Evolutionary conservation across 1,140 invertebrate genomes (phyloP).

Genomic region (Argopecten irradians): DNA sequence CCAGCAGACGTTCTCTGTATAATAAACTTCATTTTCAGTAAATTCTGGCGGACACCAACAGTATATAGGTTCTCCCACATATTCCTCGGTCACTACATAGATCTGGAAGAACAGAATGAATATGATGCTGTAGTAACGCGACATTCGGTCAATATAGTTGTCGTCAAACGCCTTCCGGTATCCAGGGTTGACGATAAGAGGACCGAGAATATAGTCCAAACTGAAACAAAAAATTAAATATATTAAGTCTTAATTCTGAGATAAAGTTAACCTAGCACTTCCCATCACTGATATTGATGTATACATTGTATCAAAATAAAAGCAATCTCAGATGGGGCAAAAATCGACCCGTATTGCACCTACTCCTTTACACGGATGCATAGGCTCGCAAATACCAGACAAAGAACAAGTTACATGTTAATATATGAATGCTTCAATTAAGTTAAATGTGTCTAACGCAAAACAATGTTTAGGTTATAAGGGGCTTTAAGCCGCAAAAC

Average conservation of each 20-base stretch:
- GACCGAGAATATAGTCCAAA: conserved; percentile 49
- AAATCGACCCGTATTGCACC: too few species aligned
- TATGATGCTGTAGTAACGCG: conserved; percentile 64
- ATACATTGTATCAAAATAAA: too few species aligned
- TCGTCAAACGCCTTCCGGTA: conserved; percentile 65
- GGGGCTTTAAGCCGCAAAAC: too few species aligned
- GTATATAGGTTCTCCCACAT: conserved; percentile 85
- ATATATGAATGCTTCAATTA: too few species aligned
- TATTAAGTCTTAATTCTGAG: neutral
- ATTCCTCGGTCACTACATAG: conserved; percentile 79
- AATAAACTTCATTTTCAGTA: conserved; percentile 44
- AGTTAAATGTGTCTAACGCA: too few species aligned
- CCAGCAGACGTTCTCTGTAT: conserved; percentile 85
- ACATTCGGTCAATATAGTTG: conserved; percentile 59
- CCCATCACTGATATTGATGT: too few species aligned
- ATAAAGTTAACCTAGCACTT: too few species aligned
- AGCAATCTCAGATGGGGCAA: too few species aligned
- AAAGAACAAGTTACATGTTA: too few species aligned
- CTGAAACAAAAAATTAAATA: conserved; percentile 37
- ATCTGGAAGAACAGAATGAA: conserved; percentile 61
- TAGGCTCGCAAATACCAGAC: too few species aligned
- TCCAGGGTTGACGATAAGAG: conserved; percentile 39
- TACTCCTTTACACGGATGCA: too few species aligned
- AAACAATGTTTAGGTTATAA: too few species aligned
- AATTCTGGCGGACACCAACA: conserved; percentile 69